Evolutionary conservation across 2,888 invertebrate species (phyloP).

Genomic region (Vandiemenella viatica): DNA sequence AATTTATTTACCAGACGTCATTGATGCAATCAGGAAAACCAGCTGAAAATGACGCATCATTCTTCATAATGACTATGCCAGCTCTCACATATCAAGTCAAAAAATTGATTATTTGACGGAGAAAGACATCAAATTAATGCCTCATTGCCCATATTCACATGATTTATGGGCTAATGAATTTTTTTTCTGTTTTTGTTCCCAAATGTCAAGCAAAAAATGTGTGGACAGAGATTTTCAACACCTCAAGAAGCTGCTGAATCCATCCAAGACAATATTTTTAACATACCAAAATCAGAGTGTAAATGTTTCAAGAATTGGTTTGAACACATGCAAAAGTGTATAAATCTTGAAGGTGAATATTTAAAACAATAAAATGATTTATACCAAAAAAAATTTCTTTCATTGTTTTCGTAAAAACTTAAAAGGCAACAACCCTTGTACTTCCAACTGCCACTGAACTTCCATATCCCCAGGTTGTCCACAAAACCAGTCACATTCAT

Average conservation of each 20-base stretch:
- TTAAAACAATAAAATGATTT: neutral
- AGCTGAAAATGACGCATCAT: neutral
- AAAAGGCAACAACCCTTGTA: no score
- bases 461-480: no score
- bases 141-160: neutral
- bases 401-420: neutral
- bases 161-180: neutral
- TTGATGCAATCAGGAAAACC: neutral
- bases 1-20: neutral
- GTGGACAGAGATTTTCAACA: neutral
- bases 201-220: neutral
- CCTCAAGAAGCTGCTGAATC: neutral
- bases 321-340: neutral
- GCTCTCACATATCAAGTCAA: neutral
- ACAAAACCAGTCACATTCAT: no score
- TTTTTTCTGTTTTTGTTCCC: neutral
- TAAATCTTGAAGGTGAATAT: neutral
- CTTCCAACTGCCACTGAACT: no score
- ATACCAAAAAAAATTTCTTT: neutral
- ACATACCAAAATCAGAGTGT: neutral
- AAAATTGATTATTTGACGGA: neutral
- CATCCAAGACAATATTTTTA: neutral
- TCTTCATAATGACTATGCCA: neutral
- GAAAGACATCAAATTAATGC: neutral
- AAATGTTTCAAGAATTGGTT: neutral